Base-by-base conservation (phyloP, 2,888 invertebrate species). In the Phalangium opilio region DNA sequence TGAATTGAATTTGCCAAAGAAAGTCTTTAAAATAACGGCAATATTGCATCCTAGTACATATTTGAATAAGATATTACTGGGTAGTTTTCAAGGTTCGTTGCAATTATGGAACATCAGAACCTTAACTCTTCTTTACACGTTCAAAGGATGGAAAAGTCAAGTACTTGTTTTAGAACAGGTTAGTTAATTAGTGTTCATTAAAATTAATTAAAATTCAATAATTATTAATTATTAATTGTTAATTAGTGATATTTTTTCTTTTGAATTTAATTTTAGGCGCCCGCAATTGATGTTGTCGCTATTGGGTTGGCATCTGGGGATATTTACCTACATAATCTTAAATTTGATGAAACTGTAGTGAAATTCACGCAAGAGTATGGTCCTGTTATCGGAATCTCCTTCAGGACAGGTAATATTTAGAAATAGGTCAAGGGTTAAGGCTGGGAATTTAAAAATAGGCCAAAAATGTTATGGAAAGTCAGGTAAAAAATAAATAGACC, bases 31-130 rank as follows among this genome's bases (percentile, higher is more conserved):
- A 58, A 77, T 95, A 27, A 79, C 83, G 0, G 72, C 84, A 0
- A 54, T 93, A n/a, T 71, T 83, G 48, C 98, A 98, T 71, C 98
- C 96, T 0, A 79, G 77, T 19, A 89, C 95, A 0, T 98, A 96
- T 64, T 67, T 91, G 14, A 96, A 98, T 64, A 98, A 98, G 63
- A 75, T 96, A 50, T 64, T 95, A 21, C 68, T 95, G 36, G 93
- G 84, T 1, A 87, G 87, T 57, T 73, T 77, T 48, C 83, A 89
- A 63, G 93, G 93, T 0, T 66, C 72, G 38, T 61, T 95, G 55
- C 87, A 90, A 61, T 65, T 96, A 52, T 90, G 90, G 86, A 96
- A 96, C 67, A 68, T 95, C 7, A 79, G 80, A 46, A 77, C 77
- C 17, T 76, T 76, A 35, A 80, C 79, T 60, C 67, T 83, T 54